Conservation (phyloP, 2,113 vertebrate species). For the Dromaius novaehollandiae region DNA sequence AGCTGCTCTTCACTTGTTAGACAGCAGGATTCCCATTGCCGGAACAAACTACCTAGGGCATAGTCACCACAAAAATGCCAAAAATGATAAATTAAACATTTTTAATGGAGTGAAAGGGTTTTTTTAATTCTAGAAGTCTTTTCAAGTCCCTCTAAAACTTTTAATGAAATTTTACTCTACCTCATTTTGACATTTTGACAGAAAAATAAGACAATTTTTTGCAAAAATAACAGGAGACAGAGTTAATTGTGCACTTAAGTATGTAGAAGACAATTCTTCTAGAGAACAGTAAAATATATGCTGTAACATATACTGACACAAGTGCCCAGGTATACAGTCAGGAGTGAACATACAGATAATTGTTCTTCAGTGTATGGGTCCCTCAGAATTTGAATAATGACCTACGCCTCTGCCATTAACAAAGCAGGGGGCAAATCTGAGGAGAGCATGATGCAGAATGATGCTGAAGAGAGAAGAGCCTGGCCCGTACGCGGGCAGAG, state of each 20-base stretch:
- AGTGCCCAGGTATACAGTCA: not conserved
- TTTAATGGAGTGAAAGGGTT: not conserved
- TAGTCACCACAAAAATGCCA: not conserved
- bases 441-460: not conserved
- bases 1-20: not conserved
- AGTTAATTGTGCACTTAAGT: not conserved
- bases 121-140: not conserved
- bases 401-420: not conserved
- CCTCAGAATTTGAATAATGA: not conserved
- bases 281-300: not conserved
- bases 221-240: not conserved
- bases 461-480: not conserved
- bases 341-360: not conserved
- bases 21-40: not conserved
- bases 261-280: not conserved
- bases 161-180: not conserved
- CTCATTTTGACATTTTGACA: not conserved
- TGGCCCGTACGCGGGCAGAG: accelerated
- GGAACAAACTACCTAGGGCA: not conserved
- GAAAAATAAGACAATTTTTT: not conserved
- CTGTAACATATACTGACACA: not conserved
- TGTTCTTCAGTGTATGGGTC: not conserved
- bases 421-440: not conserved
- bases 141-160: not conserved
- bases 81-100: not conserved